Evolutionary conservation across 2,113 vertebrate genomes (phyloP).

Genomic region (Suncus etruscus): DNA sequence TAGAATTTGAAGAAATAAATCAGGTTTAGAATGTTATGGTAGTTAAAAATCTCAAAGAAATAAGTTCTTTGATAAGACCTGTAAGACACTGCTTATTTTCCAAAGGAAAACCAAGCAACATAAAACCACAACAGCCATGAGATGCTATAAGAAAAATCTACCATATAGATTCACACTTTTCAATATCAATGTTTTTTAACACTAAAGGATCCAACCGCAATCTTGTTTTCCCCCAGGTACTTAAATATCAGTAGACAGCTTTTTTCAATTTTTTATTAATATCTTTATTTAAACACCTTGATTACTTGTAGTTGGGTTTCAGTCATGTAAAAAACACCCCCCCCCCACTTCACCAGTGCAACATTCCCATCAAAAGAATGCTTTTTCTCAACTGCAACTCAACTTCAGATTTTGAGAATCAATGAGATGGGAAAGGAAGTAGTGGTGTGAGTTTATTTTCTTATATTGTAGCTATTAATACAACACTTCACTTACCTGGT

Average conservation of each 20-base stretch:
- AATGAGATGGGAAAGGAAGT: neutral
- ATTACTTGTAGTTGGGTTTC: no score
- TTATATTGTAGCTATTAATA: neutral
- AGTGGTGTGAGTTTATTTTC: neutral
- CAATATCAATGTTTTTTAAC: conserved; percentile 10
- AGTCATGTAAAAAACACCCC: no score
- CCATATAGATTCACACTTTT: neutral
- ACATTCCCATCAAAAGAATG: no score
- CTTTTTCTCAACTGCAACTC: no score
- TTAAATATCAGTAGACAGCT: neutral
- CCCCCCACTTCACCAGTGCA: no score
- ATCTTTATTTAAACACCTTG: no score
- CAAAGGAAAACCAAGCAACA: neutral
- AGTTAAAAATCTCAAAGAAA: conserved; percentile 29
- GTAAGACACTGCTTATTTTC: neutral
- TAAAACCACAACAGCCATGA: neutral
- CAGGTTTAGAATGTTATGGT: neutral
- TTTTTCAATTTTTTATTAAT: neutral
- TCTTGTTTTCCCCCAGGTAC: neutral
- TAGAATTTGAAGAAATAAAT: no score
- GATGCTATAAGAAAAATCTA: neutral
- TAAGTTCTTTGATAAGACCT: neutral
- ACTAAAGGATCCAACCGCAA: neutral
- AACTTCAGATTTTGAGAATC: neutral
- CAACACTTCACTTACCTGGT: neutral